Conservation (phyloP, 2,797 vertebrate genomes). For the Allobates femoralis region DNA sequence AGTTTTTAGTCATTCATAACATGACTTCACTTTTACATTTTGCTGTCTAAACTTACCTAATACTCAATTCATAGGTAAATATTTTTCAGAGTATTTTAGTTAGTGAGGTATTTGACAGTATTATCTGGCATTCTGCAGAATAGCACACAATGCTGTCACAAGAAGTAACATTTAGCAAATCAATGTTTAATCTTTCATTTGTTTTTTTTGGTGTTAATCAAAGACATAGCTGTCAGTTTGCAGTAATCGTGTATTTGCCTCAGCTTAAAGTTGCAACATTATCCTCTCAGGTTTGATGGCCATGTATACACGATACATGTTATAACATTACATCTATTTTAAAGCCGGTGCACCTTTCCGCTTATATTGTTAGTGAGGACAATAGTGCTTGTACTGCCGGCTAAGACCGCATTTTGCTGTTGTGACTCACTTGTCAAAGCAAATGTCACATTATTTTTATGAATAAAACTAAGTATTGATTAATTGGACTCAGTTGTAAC, state of each 20-base stretch:
- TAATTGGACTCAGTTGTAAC: background rate
- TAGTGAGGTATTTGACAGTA: background rate
- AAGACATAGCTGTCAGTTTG: background rate
- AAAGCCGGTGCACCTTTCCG: background rate
- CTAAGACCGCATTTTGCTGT: background rate
- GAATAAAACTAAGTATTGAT: background rate
- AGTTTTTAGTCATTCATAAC: no score
- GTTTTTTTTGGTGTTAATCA: background rate
- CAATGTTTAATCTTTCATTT: background rate
- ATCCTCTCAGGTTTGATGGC: background rate
- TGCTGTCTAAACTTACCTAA: no score
- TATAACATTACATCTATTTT: conserved; percentile 17
- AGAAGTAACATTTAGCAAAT: background rate
- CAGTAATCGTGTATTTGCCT: background rate
- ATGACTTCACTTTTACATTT: no score
- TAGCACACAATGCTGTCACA: background rate
- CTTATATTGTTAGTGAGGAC: background rate
- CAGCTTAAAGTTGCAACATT: conserved; percentile 3
- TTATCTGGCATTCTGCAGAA: no score
- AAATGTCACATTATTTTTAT: background rate
- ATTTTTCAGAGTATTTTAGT: background rate
- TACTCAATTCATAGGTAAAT: no score
- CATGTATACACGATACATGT: background rate
- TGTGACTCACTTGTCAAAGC: background rate
- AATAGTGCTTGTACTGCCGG: background rate